Base-by-base conservation (phyloP, 2,797 vertebrate species). In the Rhabdophis nuchalis region DNA sequence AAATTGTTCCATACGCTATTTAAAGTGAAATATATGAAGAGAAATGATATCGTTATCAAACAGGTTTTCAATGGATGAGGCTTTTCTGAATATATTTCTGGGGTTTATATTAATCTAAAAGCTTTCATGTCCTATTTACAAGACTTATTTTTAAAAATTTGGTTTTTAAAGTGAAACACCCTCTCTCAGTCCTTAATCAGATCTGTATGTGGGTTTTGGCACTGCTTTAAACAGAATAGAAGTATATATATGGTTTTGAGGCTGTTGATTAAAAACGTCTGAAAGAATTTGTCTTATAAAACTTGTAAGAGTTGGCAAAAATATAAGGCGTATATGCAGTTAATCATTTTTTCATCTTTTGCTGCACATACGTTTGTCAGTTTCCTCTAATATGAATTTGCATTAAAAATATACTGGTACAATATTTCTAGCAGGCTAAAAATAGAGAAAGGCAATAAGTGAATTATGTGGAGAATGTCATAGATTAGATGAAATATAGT, bases 201-300 rank as follows among this genome's bases (percentile, higher is more conserved):
- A 97, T 97, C 96, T 96, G 96, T 96, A 97, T 97, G 96, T 96
- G 97, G 92, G 87, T 96, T 97, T 97, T 98, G 97, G 97, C 97
- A 94, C 92, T 91, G 95, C 96, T 97, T 97, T 97, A 97, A 97
- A 98, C 97, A 96, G 95, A 96, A 97, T 96, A 97, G 96, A 96
- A 97, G 96, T 96, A 96, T 98, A 97, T 97, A 97, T 97, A 96
- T 96, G 95, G 95, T 92, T 97, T 97, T 96, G 96, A 97, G 97
- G 97, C 96, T 96, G 95, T 97, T 97, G 96, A 97, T 97, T 97
- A 95, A 97, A 96, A 96, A 96, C 94, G 96, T 96, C 96, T 97
- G 96, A 95, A 97, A 97, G 96, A 97, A 97, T 97, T 97, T 96
- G 95, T 97, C 97, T 97, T 96, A 50, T 94, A 96, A 98, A 97